These are phyloP conservation scores for Scaeva pyrastri DNA, from an alignment of 2,888 invertebrate genomes.

Conservation along the genomic window DNA sequence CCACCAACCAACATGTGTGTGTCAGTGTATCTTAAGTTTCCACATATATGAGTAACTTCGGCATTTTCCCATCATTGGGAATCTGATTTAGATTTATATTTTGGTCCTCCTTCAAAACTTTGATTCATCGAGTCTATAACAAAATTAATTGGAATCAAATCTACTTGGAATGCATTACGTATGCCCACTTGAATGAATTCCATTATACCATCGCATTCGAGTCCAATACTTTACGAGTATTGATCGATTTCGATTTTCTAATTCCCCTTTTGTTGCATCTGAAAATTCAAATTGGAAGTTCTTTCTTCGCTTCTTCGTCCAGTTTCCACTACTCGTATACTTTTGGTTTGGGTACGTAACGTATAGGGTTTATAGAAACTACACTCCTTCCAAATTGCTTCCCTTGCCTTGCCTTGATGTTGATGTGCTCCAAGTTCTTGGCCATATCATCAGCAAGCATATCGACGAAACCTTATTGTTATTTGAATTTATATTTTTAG, in stretches of 20 bases:
- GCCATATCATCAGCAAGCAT: not conserved
- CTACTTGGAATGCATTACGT: slow-evolving; percentile 65
- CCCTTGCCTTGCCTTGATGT: not conserved
- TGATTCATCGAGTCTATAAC: slow-evolving; percentile 23
- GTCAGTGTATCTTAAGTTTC: too few species aligned
- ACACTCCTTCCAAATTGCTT: not conserved
- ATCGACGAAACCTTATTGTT: slow-evolving; percentile 32
- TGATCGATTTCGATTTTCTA: slow-evolving; percentile 73
- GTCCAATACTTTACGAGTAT: not conserved
- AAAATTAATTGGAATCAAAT: slow-evolving; percentile 72
- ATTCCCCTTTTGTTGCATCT: slow-evolving; percentile 68
- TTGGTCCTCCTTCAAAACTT: not conserved
- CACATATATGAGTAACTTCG: too few species aligned
- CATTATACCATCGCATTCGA: slow-evolving; percentile 37
- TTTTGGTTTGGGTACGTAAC: not conserved
- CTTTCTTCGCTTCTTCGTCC: slow-evolving; percentile 47
- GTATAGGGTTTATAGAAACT: too few species aligned
- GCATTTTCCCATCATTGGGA: not conserved
- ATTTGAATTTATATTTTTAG: slow-evolving; percentile 60
- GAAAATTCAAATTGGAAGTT: slow-evolving; percentile 47
- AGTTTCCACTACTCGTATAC: not conserved
- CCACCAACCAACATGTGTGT: too few species aligned
- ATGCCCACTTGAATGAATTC: slow-evolving; percentile 56
- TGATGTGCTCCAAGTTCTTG: not conserved
- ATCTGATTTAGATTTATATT: slow-evolving; percentile 10